Conservation (phyloP, 53 echinoderm and acorn worm genomes). For the Stichopus horrens region DNA sequence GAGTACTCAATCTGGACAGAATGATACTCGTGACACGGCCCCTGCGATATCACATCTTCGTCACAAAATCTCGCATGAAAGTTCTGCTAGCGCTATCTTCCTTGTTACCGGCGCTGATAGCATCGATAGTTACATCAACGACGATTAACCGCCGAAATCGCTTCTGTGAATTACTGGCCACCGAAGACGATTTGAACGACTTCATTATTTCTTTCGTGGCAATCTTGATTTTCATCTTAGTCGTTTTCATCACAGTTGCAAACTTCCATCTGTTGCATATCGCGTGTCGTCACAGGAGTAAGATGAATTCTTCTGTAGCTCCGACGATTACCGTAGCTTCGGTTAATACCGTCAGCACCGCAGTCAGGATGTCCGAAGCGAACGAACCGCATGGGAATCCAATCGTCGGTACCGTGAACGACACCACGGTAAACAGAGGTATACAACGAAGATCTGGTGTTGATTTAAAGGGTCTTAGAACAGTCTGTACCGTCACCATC, state of each 20-base stretch:
- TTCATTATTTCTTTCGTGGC: slow-evolving; percentile 22
- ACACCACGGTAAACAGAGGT: not conserved
- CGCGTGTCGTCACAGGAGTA: slow-evolving; percentile 16
- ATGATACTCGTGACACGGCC: slow-evolving; percentile 19
- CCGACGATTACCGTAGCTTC: not conserved
- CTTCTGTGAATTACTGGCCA: not conserved
- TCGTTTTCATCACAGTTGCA: slow-evolving; percentile 9
- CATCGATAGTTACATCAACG: not conserved
- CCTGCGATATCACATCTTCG: slow-evolving; percentile 14
- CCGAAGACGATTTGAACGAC: too few relatives aligned
- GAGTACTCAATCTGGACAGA: slow-evolving; percentile 33
- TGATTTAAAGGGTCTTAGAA: slow-evolving; percentile 34
- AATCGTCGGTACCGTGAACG: not conserved
- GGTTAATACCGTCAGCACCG: not conserved
- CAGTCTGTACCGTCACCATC: slow-evolving; percentile 6
- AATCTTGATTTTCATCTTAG: not conserved
- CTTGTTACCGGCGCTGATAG: not conserved
- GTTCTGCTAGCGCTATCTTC: not conserved
- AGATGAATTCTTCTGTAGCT: not conserved
- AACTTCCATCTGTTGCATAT: slow-evolving; percentile 16
- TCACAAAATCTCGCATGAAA: not conserved
- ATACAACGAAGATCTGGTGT: not conserved
- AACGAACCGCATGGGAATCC: not conserved
- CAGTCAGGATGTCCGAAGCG: not conserved
- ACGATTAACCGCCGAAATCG: not conserved